Conservation (phyloP, 2,797 vertebrate genomes). For the Onychomys arenicola region DNA sequence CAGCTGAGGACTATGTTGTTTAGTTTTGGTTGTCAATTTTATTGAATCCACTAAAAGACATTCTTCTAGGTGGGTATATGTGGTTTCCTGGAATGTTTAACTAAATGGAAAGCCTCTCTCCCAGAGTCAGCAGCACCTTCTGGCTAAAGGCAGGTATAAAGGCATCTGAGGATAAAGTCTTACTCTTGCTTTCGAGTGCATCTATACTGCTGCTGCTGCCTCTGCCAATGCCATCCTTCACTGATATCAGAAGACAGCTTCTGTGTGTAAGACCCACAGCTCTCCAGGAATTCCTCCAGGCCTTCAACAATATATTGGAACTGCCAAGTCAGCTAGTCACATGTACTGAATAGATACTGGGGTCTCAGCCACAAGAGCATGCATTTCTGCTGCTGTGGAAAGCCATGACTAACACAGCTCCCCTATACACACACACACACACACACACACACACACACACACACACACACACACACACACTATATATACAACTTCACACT, state of each 20-base stretch:
- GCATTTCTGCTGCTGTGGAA: background rate
- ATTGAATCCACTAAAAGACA: background rate
- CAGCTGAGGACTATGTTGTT: background rate
- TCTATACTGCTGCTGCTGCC: background rate
- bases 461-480: rapidly evolving
- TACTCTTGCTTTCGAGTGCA: background rate
- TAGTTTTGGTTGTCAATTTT: background rate
- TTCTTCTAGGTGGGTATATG: too few relatives aligned
- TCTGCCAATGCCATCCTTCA: background rate
- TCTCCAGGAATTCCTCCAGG: background rate
- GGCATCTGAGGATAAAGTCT: background rate
- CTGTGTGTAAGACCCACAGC: background rate
- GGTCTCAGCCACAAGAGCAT: background rate
- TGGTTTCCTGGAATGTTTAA: background rate
- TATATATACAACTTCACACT: background rate
- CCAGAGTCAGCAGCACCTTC: background rate
- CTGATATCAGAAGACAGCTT: background rate
- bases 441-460: rapidly evolving
- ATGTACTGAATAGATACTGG: background rate
- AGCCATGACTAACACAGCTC: background rate
- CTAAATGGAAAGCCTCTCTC: background rate
- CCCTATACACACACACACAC: rapidly evolving
- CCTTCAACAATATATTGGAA: background rate
- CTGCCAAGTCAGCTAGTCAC: background rate
- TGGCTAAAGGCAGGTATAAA: background rate